Conservation (phyloP, 2,888 invertebrate genomes). For the Scrobipalpa costella region DNA sequence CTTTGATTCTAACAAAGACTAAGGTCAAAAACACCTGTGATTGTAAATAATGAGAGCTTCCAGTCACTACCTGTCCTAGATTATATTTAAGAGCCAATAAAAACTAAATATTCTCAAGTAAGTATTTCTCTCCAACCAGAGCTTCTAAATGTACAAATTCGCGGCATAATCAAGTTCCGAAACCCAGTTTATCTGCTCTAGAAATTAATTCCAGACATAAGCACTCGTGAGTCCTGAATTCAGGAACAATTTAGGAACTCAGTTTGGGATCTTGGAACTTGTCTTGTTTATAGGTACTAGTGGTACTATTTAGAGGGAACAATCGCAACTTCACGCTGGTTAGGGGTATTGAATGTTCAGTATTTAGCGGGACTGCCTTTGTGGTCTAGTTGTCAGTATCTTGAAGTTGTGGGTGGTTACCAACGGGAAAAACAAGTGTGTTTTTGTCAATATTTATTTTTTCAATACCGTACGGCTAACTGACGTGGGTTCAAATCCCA, state of each 20-base stretch:
- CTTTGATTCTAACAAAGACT: too few species aligned
- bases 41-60: too few species aligned
- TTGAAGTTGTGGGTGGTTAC: neutral
- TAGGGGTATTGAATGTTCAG: slow-evolving; percentile 4
- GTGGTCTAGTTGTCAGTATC: neutral
- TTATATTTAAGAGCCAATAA: too few species aligned
- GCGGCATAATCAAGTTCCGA: slow-evolving; percentile 10
- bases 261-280: slow-evolving; percentile 19
- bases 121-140: neutral
- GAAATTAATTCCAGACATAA: slow-evolving; percentile 25
- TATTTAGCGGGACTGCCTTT: slow-evolving; percentile 5
- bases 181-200: slow-evolving; percentile 16
- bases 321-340: slow-evolving; percentile 10
- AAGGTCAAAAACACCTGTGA: too few species aligned
- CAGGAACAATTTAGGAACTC: slow-evolving; percentile 17
- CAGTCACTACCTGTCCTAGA: too few species aligned
- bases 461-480: too few species aligned
- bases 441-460: too few species aligned
- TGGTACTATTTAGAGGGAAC: slow-evolving; percentile 4
- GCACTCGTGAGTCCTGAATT: slow-evolving; percentile 21
- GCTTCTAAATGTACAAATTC: neutral
- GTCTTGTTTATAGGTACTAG: slow-evolving; percentile 14
- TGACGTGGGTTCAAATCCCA: too few species aligned
- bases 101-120: neutral
- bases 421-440: too few species aligned